Conservation (phyloP, 1,140 invertebrate genomes). For the Eciton burchellii region DNA sequence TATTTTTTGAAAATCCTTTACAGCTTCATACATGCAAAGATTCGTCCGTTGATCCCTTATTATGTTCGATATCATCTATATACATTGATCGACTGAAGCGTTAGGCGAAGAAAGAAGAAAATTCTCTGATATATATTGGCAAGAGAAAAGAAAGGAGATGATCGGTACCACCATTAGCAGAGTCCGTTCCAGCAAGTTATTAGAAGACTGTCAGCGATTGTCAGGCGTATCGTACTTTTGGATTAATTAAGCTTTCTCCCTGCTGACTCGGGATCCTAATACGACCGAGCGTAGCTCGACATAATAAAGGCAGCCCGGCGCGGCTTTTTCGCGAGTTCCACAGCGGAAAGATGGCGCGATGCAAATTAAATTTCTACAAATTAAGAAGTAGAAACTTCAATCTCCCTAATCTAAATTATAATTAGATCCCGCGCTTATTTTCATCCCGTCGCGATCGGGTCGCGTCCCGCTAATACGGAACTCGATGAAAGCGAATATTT, state of each 20-base stretch:
- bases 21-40: not conserved
- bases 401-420: conserved; percentile 14
- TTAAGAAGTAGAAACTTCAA: not conserved
- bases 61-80: not conserved
- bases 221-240: conserved; percentile 41
- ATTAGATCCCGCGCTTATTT: not conserved
- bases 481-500: not conserved
- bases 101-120: conserved; percentile 6
- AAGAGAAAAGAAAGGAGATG: conserved; percentile 10
- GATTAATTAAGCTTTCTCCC: conserved; percentile 51
- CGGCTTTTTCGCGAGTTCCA: conserved; percentile 1
- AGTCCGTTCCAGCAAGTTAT: conserved; percentile 61
- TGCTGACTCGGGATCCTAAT: conserved; percentile 33
- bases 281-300: not conserved
- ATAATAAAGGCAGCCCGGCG: conserved; percentile 9
- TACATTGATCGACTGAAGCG: conserved; percentile 8
- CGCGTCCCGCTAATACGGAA: not conserved
- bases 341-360: not conserved
- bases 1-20: not conserved
- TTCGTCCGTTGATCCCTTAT: conserved; percentile 8
- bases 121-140: not conserved
- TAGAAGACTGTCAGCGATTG: conserved; percentile 52
- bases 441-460: not conserved
- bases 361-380: conserved; percentile 32
- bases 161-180: conserved; percentile 28